Evolutionary conservation across 2,888 invertebrate species (phyloP).

Genomic region (Abrostola triplasia): DNA sequence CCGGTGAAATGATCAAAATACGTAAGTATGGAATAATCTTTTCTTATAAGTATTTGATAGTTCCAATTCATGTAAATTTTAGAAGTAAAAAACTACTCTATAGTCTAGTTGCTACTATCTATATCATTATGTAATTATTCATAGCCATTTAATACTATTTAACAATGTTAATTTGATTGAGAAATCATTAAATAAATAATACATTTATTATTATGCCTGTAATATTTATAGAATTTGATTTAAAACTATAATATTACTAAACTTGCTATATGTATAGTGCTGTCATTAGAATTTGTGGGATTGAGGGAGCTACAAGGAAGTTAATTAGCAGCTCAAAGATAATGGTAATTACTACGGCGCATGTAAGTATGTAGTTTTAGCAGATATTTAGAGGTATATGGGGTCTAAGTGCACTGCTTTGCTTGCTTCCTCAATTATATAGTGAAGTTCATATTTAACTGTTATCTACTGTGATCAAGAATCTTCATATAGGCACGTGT

Average conservation of each 20-base stretch:
- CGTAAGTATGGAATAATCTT: background rate
- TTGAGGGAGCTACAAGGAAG: too few relatives aligned
- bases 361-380: too few relatives aligned
- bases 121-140: conserved; percentile 36
- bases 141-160: conserved; percentile 39
- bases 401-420: too few relatives aligned
- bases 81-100: conserved; percentile 46
- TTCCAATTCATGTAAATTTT: conserved; percentile 32
- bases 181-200: background rate
- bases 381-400: too few relatives aligned
- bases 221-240: background rate
- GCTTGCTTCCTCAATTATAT: too few relatives aligned
- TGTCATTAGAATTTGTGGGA: too few relatives aligned
- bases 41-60: conserved; percentile 10
- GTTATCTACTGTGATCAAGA: too few relatives aligned
- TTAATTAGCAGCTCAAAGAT: too few relatives aligned
- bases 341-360: too few relatives aligned
- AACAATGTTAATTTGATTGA: background rate
- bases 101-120: conserved; percentile 41
- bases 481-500: too few relatives aligned
- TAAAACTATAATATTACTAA: background rate
- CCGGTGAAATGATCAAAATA: background rate
- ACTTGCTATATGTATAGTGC: too few relatives aligned
- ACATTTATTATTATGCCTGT: background rate
- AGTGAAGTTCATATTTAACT: too few relatives aligned